A percentile compares a stretch with the other conserved stretches of the same genome.
These are phyloP conservation scores for Chromoteleia sp. DNA, from an alignment of 2,888 invertebrate species.

Conservation along the genomic window DNA sequence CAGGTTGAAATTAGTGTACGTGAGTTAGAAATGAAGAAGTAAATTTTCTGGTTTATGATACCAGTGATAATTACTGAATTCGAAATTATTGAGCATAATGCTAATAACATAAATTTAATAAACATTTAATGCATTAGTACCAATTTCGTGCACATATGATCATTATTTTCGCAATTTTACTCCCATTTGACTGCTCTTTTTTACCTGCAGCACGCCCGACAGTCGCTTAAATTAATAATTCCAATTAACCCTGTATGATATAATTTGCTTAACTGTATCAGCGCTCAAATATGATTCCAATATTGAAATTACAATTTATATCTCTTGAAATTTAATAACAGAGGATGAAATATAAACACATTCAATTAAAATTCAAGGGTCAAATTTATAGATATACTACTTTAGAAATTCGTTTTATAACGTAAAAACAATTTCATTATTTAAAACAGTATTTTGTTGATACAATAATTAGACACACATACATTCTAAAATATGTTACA, in stretches of 20 bases:
- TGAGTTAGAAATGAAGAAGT: constrained; percentile 20
- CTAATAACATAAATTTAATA: constrained; percentile 55
- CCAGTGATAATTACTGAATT: constrained; percentile 34
- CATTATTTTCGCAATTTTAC: constrained; percentile 43
- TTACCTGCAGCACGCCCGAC: constrained; percentile 10
- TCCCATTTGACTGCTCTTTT: constrained; percentile 42
- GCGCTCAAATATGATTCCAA: constrained; percentile 34
- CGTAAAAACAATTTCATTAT: not conserved
- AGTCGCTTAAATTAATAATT: constrained; percentile 59
- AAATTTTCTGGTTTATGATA: constrained; percentile 13
- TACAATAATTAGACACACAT: not conserved
- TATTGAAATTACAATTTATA: constrained; percentile 38
- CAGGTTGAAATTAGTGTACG: constrained; percentile 12
- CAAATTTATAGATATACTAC: constrained; percentile 9
- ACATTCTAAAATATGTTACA: too few species aligned
- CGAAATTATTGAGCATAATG: constrained; percentile 16
- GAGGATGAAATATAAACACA: constrained; percentile 27
- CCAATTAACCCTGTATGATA: constrained; percentile 48
- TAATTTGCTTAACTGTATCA: constrained; percentile 37
- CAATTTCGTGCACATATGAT: constrained; percentile 46
- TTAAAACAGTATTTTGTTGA: not conserved
- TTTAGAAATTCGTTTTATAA: not conserved
- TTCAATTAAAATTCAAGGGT: constrained; percentile 17
- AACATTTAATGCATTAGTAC: constrained; percentile 50
- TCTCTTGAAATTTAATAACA: constrained; percentile 38